phyloP scores from a whole-genome alignment of 2,797 vertebrate species.

The Oreonectes daqikongensis region DNA sequence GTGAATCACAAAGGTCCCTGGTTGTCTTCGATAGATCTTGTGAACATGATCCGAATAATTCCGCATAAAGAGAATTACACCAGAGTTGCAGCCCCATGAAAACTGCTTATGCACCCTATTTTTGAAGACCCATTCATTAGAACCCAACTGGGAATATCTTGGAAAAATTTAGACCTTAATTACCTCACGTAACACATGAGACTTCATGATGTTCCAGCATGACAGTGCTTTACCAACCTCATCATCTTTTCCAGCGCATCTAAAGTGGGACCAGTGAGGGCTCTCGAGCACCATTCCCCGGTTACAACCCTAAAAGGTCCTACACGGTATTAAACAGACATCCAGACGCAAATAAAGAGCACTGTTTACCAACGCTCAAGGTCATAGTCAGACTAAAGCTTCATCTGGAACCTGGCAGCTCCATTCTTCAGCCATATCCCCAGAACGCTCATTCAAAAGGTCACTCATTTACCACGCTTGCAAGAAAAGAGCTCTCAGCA shows the following conservation, averaged over 20 bases:
- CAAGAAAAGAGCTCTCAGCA: slow-evolving; percentile 59
- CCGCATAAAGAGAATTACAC: slow-evolving; percentile 15
- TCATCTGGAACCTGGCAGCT: slow-evolving; percentile 62
- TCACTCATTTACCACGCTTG: slow-evolving; percentile 73
- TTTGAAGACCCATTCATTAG: slow-evolving; percentile 38
- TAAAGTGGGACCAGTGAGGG: background rate
- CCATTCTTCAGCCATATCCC: slow-evolving; percentile 70
- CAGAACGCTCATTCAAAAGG: slow-evolving; percentile 70
- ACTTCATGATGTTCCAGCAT: slow-evolving; percentile 52
- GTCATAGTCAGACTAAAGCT: slow-evolving; percentile 73
- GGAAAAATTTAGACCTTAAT: slow-evolving; percentile 48
- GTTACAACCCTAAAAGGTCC: slow-evolving; percentile 44
- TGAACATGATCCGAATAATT: slow-evolving; percentile 4
- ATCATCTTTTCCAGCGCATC: slow-evolving; percentile 3
- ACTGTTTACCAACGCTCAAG: slow-evolving; percentile 78
- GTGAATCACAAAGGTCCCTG: slow-evolving; percentile 9
- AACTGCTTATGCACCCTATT: slow-evolving; percentile 20
- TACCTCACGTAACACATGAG: slow-evolving; percentile 55
- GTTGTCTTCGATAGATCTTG: slow-evolving; percentile 29
- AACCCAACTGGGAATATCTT: slow-evolving; percentile 33
- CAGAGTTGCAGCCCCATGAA: slow-evolving; percentile 11
- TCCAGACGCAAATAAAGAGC: slow-evolving; percentile 72
- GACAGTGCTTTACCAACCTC: slow-evolving; percentile 31
- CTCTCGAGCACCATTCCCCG: background rate
- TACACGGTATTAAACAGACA: slow-evolving; percentile 45